Base-by-base conservation (phyloP, 2,888 invertebrate species). In the Entomobrya multifasciata region DNA sequence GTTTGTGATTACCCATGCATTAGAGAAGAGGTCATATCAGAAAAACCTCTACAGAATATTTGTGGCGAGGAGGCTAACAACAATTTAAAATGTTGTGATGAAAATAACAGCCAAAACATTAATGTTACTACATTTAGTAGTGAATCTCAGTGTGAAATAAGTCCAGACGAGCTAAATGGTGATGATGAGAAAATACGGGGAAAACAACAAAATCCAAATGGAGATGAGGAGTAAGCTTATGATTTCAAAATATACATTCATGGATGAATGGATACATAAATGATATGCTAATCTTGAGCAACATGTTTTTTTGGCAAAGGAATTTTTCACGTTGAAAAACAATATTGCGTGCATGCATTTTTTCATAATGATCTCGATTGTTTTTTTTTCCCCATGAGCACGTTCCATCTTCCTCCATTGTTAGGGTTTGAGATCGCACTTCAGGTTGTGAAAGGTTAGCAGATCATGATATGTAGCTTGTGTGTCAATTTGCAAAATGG, bases 1-100 rank as follows among this genome's bases (percentile, higher is more conserved):
- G 86, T 86, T 25, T 80, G 80, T 65, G 49, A 74, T 41, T 86
- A 86, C 17, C 86, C 86, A 25, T 36, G 65, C 44, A 86, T 86
- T 72, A 52, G 60, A 36, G 86, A 86, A 78, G 83, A 77, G 30
- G 77, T 70, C 20, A 25, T 67, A 25, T 44, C 47, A 4, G 57
- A 57, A n/a, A 65, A 36, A 30, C 47, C 41, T 77, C 77, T 44
- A 20, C 49, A 20, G 67, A 84, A 67, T 77, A 15, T 4, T 77
- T 67, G 77, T 77, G 84, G 65, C 10, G 44, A 41, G n/a, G n/a
- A n/a, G 22, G 20, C 44, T n/a, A 17, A 36, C 20, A 10, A 15
- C 57, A 27, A 36, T 36, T 17, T 20, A 67, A n/a, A 70, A 27
- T 44, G n/a, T 15, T 6, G 41, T 44, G 30, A 41, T 44, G 70